A percentile compares a stretch with the other conserved stretches of the same genome.
phyloP scores from a whole-genome alignment of 2,888 invertebrate genomes.

The Drosophila helvetica region DNA sequence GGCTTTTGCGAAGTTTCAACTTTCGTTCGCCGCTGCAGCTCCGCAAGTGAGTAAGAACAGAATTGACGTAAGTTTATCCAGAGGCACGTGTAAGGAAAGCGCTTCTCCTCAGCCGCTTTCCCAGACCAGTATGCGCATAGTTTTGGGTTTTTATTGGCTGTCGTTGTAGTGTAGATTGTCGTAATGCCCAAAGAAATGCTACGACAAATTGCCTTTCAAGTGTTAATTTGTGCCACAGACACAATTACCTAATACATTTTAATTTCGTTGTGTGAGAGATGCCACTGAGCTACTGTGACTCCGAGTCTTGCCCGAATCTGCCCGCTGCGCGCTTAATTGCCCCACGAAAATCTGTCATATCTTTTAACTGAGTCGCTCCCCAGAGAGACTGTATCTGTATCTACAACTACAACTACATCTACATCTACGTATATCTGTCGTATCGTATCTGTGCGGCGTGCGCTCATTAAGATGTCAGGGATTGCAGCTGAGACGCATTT shows the following conservation, averaged over 20 bases:
- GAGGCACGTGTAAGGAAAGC: conserved; percentile 20
- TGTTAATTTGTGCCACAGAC: conserved; percentile 78
- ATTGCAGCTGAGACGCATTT: conserved; percentile 52
- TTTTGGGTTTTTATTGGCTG: conserved; percentile 16
- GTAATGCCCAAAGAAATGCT: conserved; percentile 44
- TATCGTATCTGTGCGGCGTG: conserved; percentile 25
- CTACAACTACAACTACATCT: background rate
- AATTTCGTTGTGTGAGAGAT: conserved; percentile 62
- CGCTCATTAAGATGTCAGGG: conserved; percentile 51
- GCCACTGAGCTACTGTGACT: conserved; percentile 31
- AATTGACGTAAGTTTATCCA: background rate
- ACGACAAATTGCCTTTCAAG: conserved; percentile 71
- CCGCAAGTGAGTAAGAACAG: too few species aligned
- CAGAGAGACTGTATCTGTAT: conserved; percentile 2
- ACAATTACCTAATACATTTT: conserved; percentile 77
- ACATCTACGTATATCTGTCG: too few species aligned
- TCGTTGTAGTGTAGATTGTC: conserved; percentile 24
- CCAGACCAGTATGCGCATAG: conserved; percentile 6
- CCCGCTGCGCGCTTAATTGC: conserved; percentile 45
- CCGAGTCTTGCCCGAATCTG: conserved; percentile 17
- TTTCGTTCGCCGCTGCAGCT: background rate
- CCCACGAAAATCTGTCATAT: conserved; percentile 27
- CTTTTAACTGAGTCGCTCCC: conserved; percentile 21
- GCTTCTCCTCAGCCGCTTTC: background rate
- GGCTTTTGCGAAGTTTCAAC: background rate